Evolutionary conservation across 2,888 invertebrate genomes (phyloP).

Genomic region (Calephelis perditalis): DNA sequence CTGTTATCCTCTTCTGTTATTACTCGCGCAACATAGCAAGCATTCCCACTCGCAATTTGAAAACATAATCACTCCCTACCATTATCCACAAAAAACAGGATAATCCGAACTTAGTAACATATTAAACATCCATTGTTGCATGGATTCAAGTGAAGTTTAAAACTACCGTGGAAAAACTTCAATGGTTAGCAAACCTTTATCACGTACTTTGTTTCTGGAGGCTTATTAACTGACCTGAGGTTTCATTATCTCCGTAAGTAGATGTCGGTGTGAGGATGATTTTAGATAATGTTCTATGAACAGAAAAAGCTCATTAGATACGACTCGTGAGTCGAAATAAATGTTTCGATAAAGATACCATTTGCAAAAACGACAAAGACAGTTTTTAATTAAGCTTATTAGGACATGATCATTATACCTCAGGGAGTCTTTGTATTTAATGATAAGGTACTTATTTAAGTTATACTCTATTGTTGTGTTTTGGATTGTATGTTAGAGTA

Average conservation of each 20-base stretch:
- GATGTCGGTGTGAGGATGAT: conserved; percentile 2
- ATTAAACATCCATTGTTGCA: neutral
- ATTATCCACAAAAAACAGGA: neutral
- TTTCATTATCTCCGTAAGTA: conserved; percentile 6
- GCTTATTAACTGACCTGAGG: neutral
- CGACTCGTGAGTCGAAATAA: neutral
- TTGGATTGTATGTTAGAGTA: too few relatives aligned
- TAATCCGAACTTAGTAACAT: neutral
- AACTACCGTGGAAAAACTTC: neutral
- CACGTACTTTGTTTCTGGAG: neutral
- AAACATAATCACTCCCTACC: conserved; percentile 37
- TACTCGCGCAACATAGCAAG: conserved; percentile 2
- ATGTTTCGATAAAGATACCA: conserved; percentile 4
- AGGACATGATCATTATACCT: too few relatives aligned
- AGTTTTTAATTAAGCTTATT: too few relatives aligned
- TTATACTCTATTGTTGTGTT: too few relatives aligned
- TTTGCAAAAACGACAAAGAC: too few relatives aligned
- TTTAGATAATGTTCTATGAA: conserved; percentile 7
- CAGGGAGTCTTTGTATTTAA: too few relatives aligned
- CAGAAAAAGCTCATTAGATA: conserved; percentile 6
- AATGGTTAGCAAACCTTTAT: neutral
- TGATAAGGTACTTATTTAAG: too few relatives aligned
- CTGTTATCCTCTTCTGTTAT: conserved; percentile 6
- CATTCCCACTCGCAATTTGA: conserved; percentile 16
- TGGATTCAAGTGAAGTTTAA: neutral